Percentiles rank a stretch among this genome's conserved stretches.
phyloP scores from a whole-genome alignment of 92 coral and sea anemone species.

The Bergia sp. region DNA sequence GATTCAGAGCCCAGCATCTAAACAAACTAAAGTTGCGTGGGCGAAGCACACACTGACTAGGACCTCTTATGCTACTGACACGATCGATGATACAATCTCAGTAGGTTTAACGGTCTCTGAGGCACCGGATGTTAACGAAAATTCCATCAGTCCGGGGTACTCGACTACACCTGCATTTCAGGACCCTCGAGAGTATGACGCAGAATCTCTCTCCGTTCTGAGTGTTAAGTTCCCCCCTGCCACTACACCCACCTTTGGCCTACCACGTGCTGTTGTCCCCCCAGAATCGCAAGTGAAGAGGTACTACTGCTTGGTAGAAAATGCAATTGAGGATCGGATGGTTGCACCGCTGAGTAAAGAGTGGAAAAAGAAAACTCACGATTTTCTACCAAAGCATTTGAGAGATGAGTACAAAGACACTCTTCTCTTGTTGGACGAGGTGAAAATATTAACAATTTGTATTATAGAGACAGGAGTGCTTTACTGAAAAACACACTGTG shows the following conservation, averaged over 20 bases:
- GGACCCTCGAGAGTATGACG: constrained; percentile 73
- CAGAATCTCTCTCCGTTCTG: constrained; percentile 76
- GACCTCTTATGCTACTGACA: constrained; percentile 40
- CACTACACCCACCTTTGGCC: constrained; percentile 87
- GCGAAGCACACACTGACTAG: constrained; percentile 33
- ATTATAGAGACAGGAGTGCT: no score
- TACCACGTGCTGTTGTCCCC: constrained; percentile 81
- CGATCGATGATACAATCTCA: constrained; percentile 53
- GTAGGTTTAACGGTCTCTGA: constrained; percentile 46
- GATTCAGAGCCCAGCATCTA: constrained; percentile 60
- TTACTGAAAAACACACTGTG: no score
- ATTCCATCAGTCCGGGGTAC: constrained; percentile 9
- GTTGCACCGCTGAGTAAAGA: constrained; percentile 87
- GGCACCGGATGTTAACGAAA: constrained; percentile 37
- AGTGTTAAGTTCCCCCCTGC: constrained; percentile 84
- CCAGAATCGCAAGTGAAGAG: constrained; percentile 77
- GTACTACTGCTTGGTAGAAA: constrained; percentile 72
- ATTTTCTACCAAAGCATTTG: constrained; percentile 70
- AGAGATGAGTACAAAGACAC: constrained; percentile 63
- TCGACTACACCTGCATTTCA: constrained; percentile 6
- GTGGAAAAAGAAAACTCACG: constrained; percentile 82
- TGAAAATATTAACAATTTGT: constrained; percentile 8
- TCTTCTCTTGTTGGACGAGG: constrained; percentile 75
- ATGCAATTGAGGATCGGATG: constrained; percentile 77
- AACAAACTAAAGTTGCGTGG: constrained; percentile 76